Evolutionary conservation across 2,888 invertebrate genomes (phyloP).

Genomic region (Dione juno): DNA sequence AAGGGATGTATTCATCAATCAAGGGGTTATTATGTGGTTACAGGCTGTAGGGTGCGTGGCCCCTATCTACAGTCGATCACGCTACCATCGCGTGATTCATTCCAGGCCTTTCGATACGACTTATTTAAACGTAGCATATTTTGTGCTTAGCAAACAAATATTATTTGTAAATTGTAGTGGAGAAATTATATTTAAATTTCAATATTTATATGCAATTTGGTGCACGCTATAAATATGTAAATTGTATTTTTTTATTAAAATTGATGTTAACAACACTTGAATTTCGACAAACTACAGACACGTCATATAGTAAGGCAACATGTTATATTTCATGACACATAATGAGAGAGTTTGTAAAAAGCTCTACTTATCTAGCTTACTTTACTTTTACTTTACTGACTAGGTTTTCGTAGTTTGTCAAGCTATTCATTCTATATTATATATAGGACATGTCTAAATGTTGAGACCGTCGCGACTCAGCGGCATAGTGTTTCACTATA

Average conservation of each 20-base stretch:
- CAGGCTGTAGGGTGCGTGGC: constrained; percentile 44
- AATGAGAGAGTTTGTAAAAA: no score
- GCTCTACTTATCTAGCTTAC: no score
- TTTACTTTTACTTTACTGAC: no score
- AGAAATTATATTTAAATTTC: constrained; percentile 5
- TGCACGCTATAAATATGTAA: constrained; percentile 6
- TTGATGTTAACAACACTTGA: background rate
- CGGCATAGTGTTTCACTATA: no score
- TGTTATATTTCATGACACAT: no score
- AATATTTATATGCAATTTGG: constrained; percentile 4
- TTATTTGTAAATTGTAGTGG: background rate
- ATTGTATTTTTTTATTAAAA: background rate
- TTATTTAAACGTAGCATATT: constrained; percentile 34
- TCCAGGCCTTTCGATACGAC: constrained; percentile 30
- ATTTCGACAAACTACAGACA: no score
- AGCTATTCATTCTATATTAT: no score
- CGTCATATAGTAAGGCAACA: no score
- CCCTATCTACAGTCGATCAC: constrained; percentile 44
- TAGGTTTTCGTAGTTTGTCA: no score
- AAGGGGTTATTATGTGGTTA: constrained; percentile 53
- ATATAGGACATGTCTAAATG: no score
- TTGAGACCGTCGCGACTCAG: background rate
- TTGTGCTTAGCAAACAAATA: constrained; percentile 25
- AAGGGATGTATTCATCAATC: constrained; percentile 55
- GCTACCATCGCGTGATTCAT: constrained; percentile 39